Base-by-base conservation (phyloP, 2,888 invertebrate species). In the Cryptocheilus praepositus region DNA sequence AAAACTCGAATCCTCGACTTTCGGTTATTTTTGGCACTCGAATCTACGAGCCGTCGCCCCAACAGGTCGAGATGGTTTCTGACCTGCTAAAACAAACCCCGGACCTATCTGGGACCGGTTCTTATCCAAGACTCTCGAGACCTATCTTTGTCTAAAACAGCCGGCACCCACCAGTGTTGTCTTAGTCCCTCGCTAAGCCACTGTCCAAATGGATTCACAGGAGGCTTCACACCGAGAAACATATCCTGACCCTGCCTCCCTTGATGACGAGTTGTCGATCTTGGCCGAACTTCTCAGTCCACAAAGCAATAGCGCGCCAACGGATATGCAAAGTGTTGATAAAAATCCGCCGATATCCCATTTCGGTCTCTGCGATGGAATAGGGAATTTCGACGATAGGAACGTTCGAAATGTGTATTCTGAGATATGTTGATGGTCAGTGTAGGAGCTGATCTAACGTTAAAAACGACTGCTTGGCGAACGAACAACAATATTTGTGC, bases 71-170 rank as follows among this genome's bases (percentile, higher is more conserved):
- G 70, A 71, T 76, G 70, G 63, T 78, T 83, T 83, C 74, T 79
- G 82, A 84, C 83, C 84, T 84, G 83, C 75, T 80, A 77, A 83
- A 79, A 80, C 77, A 82, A 84, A 81, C 79, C 73, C 71, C 22
- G 58, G 58, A 60, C 73, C 78, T 82, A 81, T 81, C 80, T 81
- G 25, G 62, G 67, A 61, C 69, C 77, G 67, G 53, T 69, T 71
- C 72, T 75, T 74, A 73, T 73, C 72, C 72, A 43, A 21, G 49
- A 66, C 43, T 52, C 36, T 46, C 28, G 59, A 44, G 68, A 19
- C 70, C 72, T 70, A 79, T 73, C 75, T 71, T 61, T 25, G 49
- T 75, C 71, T 67, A 71, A 67, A 65, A 64, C 61, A 66, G 56
- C 61, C 57, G 71, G 67, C 71, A 76, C 70, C 73, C 74, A 72